Evolutionary conservation across 2,888 invertebrate species (phyloP).

Genomic region (Drosophila meridionalis): DNA sequence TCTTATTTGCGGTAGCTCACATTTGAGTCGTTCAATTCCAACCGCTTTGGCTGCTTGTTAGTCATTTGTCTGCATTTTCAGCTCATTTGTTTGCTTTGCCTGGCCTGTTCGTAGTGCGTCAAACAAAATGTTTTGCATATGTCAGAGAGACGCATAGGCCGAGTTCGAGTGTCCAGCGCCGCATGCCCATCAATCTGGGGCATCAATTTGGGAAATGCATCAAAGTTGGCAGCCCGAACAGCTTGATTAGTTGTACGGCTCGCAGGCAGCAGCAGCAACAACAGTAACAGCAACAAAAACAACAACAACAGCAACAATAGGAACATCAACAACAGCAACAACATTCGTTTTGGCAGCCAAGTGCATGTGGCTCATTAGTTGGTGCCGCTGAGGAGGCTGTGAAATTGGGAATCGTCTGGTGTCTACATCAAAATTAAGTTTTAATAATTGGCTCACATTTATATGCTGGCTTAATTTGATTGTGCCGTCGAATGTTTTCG

Average conservation of each 20-base stretch:
- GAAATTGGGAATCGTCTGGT: conserved; percentile 69
- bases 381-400: conserved; percentile 69
- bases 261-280: conserved; percentile 35
- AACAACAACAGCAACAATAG: conserved; percentile 9
- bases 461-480: conserved; percentile 76
- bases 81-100: conserved; percentile 63
- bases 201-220: conserved; percentile 78
- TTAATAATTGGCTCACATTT: conserved; percentile 78
- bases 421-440: conserved; percentile 73
- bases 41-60: conserved; percentile 59
- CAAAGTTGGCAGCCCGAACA: conserved; percentile 74
- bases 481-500: conserved; percentile 63
- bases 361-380: conserved; percentile 74
- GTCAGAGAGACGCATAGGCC: conserved; percentile 55
- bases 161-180: conserved; percentile 45
- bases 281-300: conserved; percentile 26
- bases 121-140: conserved; percentile 77
- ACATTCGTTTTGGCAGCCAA: conserved; percentile 58
- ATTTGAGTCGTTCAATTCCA: conserved; percentile 36
- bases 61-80: conserved; percentile 69
- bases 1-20: conserved; percentile 21
- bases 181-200: conserved; percentile 72
- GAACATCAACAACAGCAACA: conserved; percentile 30
- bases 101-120: conserved; percentile 38
- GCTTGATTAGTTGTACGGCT: conserved; percentile 72